Evolutionary conservation across 2,113 vertebrate species (phyloP), one percentile per base, ranked within the genome.

Genomic region (Gambusia holbrooki): DNA sequence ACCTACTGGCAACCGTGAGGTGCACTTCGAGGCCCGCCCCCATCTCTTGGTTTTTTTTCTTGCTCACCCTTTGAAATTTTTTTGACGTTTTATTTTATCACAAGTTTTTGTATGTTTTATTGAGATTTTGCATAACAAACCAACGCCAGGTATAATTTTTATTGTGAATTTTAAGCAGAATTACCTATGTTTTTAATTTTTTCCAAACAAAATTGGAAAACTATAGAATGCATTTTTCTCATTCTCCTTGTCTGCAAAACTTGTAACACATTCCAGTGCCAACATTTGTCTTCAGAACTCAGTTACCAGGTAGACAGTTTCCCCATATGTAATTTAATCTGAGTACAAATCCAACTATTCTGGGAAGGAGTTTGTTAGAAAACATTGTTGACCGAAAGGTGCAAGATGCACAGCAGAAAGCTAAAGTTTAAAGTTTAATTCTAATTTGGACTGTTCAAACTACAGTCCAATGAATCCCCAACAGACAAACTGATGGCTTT

Each of bases 1-100:
- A 91, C 86, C 89, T 90, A 89, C 93, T 91, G 90, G 91, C 80
- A 90, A 87, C 48, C 29, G 12, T 69, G 67, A 87, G 84, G 30
- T 82, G 79, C 48, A 62, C 76, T 84, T 65, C 60, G 32, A 70
- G 40, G 29, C 32, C 74, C 22, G 42, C 40, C 66, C 66, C 67
- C 30, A 15, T 5, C 30, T 33, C 54, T 58, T 58, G 33, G 32
- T 68, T 0, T 29, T 62, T 62, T 1, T 29, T 60, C 54, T 51
- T 1, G 19, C 15, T 19, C 6, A 2, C 19, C 48, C 7, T 54
- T 54, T 54, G 19, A 22, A 2, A 9, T 25, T 19, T 35, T 35
- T 51, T 25, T 22, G 0, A 6, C 5, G 8, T 54, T 54, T 54
- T 6, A 19, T 54, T 19, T 7, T 1, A 54, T 19, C 48, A 22